Base-by-base conservation (phyloP, 2,797 vertebrate genomes). In the Forpus xanthops region DNA sequence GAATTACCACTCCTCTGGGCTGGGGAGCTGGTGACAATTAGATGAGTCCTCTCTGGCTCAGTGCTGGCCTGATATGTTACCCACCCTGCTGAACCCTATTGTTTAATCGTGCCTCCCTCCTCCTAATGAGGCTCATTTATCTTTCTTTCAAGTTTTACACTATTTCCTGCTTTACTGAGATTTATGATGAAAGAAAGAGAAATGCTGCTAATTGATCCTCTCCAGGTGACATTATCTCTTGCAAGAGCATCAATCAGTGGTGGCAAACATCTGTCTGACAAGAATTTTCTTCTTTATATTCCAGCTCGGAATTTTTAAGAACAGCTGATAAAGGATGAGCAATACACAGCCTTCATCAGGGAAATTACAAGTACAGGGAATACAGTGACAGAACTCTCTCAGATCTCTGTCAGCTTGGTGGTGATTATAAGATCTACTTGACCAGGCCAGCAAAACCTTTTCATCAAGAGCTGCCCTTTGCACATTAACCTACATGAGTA, bases 161-260 rank as follows among this genome's bases (percentile, higher is more conserved):
- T 58, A 30, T 90, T 96, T 95, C 91, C 93, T 93, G 67, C 74
- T 90, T 85, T 85, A 68, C 78, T 65, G 71, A 90, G 73, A 94
- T 94, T 74, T 71, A 42, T 85, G 77, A 90, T 77, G 87, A 87
- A 94, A 91, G 81, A 80, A 82, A 85, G 67, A 87, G 70, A 82
- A 96, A 82, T 4, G 6, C 14, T 64, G 72, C 27, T 90, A 94
- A 91, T 49, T 85, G 80, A 90, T 89, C 75, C 47, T 66, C 73
- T 88, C 90, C 61, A 94, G 83, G 56, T 89, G 87, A 92, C 77
- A 88, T 76, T 87, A 85, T 42, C 42, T 68, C 41, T 79, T 80
- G 80, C 55, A 82, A 82, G 30, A 93, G 27, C 60, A 70, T 81
- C 71, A 53, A 15, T 86, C 79, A 67, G 52, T 45, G 47, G 18